Conservation (phyloP, 2,888 invertebrate genomes). For the Erebia epiphron region DNA sequence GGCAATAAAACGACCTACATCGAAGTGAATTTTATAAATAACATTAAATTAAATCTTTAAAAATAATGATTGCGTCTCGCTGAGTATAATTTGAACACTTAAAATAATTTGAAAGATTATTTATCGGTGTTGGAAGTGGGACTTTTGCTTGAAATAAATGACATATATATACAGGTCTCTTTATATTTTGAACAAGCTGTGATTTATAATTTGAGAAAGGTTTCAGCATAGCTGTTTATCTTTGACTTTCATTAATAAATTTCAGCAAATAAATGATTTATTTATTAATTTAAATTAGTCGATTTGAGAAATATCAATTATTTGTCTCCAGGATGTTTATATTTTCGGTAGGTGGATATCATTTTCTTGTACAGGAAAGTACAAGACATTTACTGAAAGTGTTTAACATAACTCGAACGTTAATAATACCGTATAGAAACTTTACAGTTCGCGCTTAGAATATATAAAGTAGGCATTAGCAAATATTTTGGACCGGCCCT, state of each 20-base stretch:
- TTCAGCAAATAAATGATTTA: too few relatives aligned
- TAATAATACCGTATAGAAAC: background rate
- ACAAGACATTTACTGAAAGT: background rate
- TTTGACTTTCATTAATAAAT: too few relatives aligned
- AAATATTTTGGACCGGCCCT: conserved; percentile 2
- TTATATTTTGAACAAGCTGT: too few relatives aligned
- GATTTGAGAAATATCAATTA: too few relatives aligned
- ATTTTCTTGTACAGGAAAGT: too few relatives aligned
- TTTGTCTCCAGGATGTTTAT: too few relatives aligned
- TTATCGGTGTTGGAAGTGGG: background rate
- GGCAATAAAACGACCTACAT: conserved; percentile 6
- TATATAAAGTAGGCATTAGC: background rate
- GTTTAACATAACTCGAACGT: background rate
- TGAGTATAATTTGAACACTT: background rate
- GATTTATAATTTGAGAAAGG: too few relatives aligned
- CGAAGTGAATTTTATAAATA: background rate
- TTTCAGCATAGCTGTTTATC: too few relatives aligned
- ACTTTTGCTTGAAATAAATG: background rate
- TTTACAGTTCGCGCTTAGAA: background rate
- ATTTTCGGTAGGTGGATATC: too few relatives aligned
- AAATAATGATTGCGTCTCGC: background rate
- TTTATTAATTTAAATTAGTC: too few relatives aligned
- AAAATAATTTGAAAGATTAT: background rate
- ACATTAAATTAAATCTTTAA: background rate
- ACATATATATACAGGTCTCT: too few relatives aligned